Evolutionary conservation across 2,797 vertebrate species (phyloP), one percentile per base, ranked within the genome.

Genomic region (Pygocentrus nattereri): DNA sequence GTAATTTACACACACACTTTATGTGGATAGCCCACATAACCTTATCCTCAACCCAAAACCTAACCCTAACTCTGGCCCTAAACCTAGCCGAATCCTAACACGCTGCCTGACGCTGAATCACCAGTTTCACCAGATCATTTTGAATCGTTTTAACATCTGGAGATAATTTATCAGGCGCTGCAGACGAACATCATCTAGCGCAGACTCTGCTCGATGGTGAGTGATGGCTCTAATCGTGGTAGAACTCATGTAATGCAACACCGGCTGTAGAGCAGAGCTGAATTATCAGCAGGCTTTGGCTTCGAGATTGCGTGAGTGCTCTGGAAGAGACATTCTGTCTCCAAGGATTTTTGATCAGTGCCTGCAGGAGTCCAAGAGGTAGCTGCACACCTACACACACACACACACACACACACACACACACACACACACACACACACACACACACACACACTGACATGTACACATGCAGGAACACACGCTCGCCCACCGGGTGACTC

Each of bases 401-500:
- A 64, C 74, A 62, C 18, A 30, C 78, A 52, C 38, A 71, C 44
- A 59, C 41, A 50, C 58, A 64, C 68, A 58, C 54, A 41, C 31
- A 59, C 34, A 61, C 12, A 61, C 31, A 19, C 73, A 44, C n/a
- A 75, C 73, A 75, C 54, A 44, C 11, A 16, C 18, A 7, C 73
- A 62, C 27, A 38, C 10, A 59, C 8, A 18, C 25, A 13, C 38
- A 16, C 71, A 75, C 18, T 8, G 47, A 50, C 73, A 62, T 38
- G 50, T 13, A 59, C 8, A 18, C 25, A 13, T 47, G 21, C 71
- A 75, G n/a, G 13, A 54, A 50, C 73, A n/a, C 73, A 85, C 81
- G 19, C 62, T 70, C 27, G 27, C 27, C 70, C 64, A 56, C 49
- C 65, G 79, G 38, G 69, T 83, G 81, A 86, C 58, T 77, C 69